Evolutionary conservation across 2,797 vertebrate species (phyloP), one percentile per base, ranked within the genome.

Genomic region (Limnodromus scolopaceus): DNA sequence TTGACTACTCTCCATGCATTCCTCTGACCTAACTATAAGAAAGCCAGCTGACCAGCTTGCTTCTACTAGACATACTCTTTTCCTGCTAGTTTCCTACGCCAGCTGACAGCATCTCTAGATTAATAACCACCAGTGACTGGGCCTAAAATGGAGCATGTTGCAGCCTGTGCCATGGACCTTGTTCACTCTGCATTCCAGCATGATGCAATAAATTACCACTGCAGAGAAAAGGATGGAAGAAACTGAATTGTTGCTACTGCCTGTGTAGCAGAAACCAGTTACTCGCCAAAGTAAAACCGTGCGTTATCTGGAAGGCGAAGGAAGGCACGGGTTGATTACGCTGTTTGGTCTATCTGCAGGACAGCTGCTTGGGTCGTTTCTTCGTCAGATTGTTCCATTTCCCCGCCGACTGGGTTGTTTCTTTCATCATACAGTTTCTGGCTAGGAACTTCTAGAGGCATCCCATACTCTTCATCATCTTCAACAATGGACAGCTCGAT

Each of bases 401-500:
- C 98, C 3, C 77, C 69, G 0, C 93, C 15, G 7, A 34, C 19
- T 2, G 92, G 74, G 57, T n/a, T 49, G 60, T 49, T 96, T 53
- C 93, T 94, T 18, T 96, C 96, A 9, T 97, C 96, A 0, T 97
- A 97, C 54, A 41, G 92, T 94, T 96, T 97, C 91, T 97, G 96
- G 81, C 78, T 96, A 1, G 96, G 78, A 87, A 81, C 96, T 63
- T 98, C 95, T 11, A 87, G 54, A 36, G 95, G 88, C 83, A 78
- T 64, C 0, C 93, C 39, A 2, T 98, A 97, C 75, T 96, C 97
- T 15, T 98, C 98, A 3, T 98, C 98, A 1, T 98, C 98, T 85
- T 98, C 98, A 64, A 96, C 74, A 4, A 98, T 97, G 28, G 98
- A 97, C 82, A 98, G 69, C 97, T 98, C 97, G 1, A 97, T 93